Base-by-base conservation (phyloP, 37 sponge, comb jelly and placozoan species). In the Bolinopsis microptera region DNA sequence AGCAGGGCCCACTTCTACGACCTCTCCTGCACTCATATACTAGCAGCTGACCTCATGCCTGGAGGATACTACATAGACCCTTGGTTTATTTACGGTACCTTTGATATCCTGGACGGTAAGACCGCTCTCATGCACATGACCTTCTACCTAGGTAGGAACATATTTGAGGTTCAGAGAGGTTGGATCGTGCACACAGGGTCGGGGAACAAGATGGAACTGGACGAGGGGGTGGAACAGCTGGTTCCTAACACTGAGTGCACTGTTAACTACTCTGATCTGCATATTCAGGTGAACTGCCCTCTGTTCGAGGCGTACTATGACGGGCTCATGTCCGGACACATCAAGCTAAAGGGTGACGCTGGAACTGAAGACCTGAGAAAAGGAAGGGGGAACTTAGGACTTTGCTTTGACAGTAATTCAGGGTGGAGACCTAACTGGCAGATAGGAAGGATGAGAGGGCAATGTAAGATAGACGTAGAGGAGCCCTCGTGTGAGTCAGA, bases 1-100 rank as follows among this genome's bases (percentile, higher is more conserved):
- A 30, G 38, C 37, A 16, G 21, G 16, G 37, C 37, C 22, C 24
- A 31, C 82, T 80, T 35, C 37, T 80, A 80, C 82, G 82, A 80
- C 37, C 38, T 80, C 23, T 24, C 37, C 37, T 80, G 82, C 30
- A 36, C 82, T 80, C 82, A 80, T 30, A 30, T 80, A 34, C 82
- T 80, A 9, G 82, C 82, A 13, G 82, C 82, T 34, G 82, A 80
- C 37, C 30, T 80, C 38, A 35, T 16, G 35, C 82, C 35, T 3
- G 82, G 23, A 80, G 38, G 38, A 34, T 24, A 2, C 82, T 80
- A 34, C 82, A 2, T 16, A 5, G 33, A 80, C 82, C 82, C 82
- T 16, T 80, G 35, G 38, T 80, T 36, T 22, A 80, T 80, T 30
- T 80, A 80, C 82, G 82, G 82, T 13, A 80, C 82, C 16, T 80